Base-by-base conservation (phyloP, 2,888 invertebrate species). In the Phengaris alcon region DNA sequence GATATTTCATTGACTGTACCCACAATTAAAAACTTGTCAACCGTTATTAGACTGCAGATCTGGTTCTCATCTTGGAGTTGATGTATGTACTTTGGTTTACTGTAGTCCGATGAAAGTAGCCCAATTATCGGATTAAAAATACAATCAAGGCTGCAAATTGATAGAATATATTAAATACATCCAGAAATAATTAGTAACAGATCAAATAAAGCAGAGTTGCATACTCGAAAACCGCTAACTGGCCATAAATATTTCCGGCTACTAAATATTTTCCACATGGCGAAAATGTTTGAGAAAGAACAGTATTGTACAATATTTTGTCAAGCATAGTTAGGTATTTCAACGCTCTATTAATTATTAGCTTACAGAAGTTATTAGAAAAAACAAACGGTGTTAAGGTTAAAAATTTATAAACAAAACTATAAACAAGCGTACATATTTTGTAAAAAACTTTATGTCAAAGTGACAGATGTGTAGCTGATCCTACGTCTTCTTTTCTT, bases 201-300 rank as follows among this genome's bases (percentile, higher is more conserved):
- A 59, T 7, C n/a, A 46, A 13, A 69, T 51, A 72, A n/a, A 51
- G 55, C 51, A 64, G 6, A 22, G 70, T 51, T 48, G 94, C 95
- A 95, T 90, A 97, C 97, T 96, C 96, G 87, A 96, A 97, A 75
- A 97, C 93, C 52, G 97, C 97, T 75, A 98, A 94, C 84, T 96
- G 95, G 6, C 98, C 98, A 86, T 96, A 97, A 82, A 96, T 96
- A 88, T 97, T 97, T 22, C 97, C 97, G 79, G 96, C 96, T 76
- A 96, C 94, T 75, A 98, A 94, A 89, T 95, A 97, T 85, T 96
- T 96, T 7, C 97, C 97, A 85, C 97, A 97, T 0, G 96, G 96
- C 0, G 98, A 97, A 87, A 97, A 96, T 1, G 96, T 94, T 90
- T 98, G 97, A 51, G 96, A 95, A 78, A 97, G 93, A 72, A 98